Evolutionary conservation across 2,888 invertebrate species (phyloP).

Genomic region (Nephrotoma flavescens): DNA sequence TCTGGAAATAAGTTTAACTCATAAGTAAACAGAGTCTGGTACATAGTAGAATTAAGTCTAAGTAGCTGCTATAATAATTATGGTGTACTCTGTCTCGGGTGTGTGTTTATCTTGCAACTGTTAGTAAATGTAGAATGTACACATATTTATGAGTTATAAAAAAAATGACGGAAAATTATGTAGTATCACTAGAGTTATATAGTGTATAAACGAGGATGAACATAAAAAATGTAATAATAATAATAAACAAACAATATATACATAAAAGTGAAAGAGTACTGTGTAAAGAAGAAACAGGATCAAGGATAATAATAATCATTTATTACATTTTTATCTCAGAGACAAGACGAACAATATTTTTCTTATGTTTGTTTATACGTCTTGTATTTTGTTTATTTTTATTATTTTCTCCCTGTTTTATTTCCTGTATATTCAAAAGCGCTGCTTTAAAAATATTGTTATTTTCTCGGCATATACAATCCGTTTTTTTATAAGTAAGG

Average conservation of each 20-base stretch:
- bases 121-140: neutral
- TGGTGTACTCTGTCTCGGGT: neutral
- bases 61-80: neutral
- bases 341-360: neutral
- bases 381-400: neutral
- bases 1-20: neutral
- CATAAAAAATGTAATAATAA: neutral
- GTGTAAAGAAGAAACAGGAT: neutral
- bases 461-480: neutral
- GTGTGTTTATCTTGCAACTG: neutral
- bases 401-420: neutral
- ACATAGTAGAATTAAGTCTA: neutral
- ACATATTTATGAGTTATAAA: neutral
- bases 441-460: neutral
- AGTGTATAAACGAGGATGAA: neutral
- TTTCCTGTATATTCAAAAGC: neutral
- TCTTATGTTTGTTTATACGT: neutral
- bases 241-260: neutral
- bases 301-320: neutral
- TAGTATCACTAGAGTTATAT: neutral
- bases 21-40: neutral
- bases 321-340: neutral
- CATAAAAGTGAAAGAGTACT: neutral
- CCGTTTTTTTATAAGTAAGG: neutral
- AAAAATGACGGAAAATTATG: neutral